Evolutionary conservation across 2,113 vertebrate genomes (phyloP), one percentile per base, ranked within the genome.

Genomic region (Megaceryle maxima): DNA sequence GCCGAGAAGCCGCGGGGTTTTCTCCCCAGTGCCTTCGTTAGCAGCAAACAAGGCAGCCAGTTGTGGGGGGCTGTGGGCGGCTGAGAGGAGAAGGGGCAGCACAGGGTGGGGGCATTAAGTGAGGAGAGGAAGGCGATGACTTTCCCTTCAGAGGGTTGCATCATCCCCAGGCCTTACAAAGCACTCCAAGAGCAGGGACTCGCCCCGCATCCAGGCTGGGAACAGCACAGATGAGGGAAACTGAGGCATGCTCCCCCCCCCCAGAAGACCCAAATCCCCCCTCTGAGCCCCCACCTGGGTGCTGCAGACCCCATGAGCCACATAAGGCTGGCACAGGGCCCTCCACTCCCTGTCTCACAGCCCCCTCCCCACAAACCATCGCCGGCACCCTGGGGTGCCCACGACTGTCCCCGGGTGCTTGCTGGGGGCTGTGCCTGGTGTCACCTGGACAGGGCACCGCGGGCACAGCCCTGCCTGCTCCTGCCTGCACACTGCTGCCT

Each of bases 251-350:
- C 37, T 37, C 37, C 37, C 37, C 37, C 37, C 57, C 10, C 50
- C 29, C 48, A 37, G 25, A 55, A 28, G 16, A 85, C 29, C 7
- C 5, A 4, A 73, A 55, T 20, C 28, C 28, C 9, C 15, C 4
- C 43, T 20, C 9, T 0, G 0, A 69, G 8, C 10, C 48, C 48
- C 29, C 9, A 1, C 12, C 1, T 1, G 0, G 22, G 7, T 29
- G 82, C 46, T 74, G 46, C n/a, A 55, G 43, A n/a, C 2, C 25
- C 43, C 43, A 9, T 11, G 3, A 13, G 26, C 62, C 60, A 5
- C 3, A 1, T 76, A n/a, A 26, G 10, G 31, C 37, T 2, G 2
- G 51, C 37, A 51, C 5, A 0, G 60, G 39, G 10, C 57, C 16
- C 29, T 29, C 28, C 56, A 0, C 3, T 7, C 26, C 25, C 24